These are phyloP conservation scores for Carpatolechia fugitivella DNA, from an alignment of 2,888 invertebrate species.

Conservation along the genomic window DNA sequence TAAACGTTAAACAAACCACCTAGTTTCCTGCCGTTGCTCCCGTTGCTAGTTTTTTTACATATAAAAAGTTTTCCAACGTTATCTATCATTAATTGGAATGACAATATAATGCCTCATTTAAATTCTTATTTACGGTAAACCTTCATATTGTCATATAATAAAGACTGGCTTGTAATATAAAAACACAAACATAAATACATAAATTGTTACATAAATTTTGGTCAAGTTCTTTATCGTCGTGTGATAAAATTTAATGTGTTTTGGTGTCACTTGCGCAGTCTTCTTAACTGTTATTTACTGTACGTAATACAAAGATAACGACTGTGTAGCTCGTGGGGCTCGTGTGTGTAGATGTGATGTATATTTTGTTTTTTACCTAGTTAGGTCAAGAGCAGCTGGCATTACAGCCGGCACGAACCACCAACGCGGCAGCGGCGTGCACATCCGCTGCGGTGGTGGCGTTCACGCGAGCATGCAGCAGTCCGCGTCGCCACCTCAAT, in stretches of 20 bases:
- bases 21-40: neutral
- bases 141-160: constrained; percentile 1
- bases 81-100: constrained; percentile 8
- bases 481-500: constrained; percentile 37
- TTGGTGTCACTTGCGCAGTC: constrained; percentile 11
- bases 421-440: constrained; percentile 71
- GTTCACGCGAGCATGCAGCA: constrained; percentile 48
- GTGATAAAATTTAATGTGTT: constrained; percentile 17
- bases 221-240: constrained; percentile 13
- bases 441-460: constrained; percentile 66
- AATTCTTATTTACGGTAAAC: constrained; percentile 7
- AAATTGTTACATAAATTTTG: constrained; percentile 5
- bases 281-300: constrained; percentile 3
- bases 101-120: constrained; percentile 8
- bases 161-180: constrained; percentile 12
- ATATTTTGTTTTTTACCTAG: constrained; percentile 52
- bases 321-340: neutral
- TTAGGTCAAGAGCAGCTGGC: constrained; percentile 78
- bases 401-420: constrained; percentile 73
- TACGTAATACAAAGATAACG: constrained; percentile 1
- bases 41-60: neutral
- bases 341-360: neutral
- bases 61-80: neutral
- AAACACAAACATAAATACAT: no score
- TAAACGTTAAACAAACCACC: neutral